These are phyloP conservation scores for Lysandra coridon DNA, from an alignment of 2,888 invertebrate genomes.

Conservation along the genomic window DNA sequence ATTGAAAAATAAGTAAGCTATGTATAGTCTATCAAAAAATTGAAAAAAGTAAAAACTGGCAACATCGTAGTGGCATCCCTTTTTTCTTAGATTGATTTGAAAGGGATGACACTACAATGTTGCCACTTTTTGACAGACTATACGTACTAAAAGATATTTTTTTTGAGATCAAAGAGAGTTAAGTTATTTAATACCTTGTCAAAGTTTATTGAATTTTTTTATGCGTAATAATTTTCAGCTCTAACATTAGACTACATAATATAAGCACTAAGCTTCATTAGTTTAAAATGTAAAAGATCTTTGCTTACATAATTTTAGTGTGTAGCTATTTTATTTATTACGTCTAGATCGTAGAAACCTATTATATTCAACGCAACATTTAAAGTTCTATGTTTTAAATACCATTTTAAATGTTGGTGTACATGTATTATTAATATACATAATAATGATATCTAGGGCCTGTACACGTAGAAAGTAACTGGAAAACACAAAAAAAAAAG, in stretches of 20 bases:
- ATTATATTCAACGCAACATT: background rate
- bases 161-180: too few relatives aligned
- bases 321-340: background rate
- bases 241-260: background rate
- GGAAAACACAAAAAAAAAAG: background rate
- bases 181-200: background rate
- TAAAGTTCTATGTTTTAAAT: conserved; percentile 8
- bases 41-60: too few relatives aligned
- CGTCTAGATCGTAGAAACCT: background rate
- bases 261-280: conserved; percentile 8
- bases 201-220: background rate
- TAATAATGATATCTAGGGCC: background rate
- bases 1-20: background rate
- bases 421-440: background rate
- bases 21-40: too few relatives aligned
- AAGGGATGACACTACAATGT: too few relatives aligned
- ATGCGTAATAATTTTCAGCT: background rate
- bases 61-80: too few relatives aligned
- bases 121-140: too few relatives aligned
- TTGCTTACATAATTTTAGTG: background rate
- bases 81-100: too few relatives aligned
- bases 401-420: background rate
- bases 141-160: too few relatives aligned
- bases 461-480: background rate
- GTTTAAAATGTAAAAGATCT: conserved; percentile 16